Evolutionary conservation across 2,888 invertebrate genomes (phyloP).

Genomic region (Cryptophagus acutangulus): DNA sequence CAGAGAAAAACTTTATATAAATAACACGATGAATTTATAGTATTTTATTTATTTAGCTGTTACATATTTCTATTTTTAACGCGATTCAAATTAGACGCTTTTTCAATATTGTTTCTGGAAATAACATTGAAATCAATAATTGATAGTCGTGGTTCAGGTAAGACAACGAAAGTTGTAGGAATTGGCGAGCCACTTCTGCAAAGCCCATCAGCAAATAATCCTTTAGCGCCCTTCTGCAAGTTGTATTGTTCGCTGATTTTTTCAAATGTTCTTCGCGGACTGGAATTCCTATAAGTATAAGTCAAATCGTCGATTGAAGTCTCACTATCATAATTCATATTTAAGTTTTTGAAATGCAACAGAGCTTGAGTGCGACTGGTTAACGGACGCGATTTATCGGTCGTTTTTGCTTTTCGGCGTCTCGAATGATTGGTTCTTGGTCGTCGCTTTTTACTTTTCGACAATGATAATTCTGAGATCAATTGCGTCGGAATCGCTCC

Average conservation of each 20-base stretch:
- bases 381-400: constrained; percentile 46
- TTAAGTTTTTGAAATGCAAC: constrained; percentile 53
- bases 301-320: constrained; percentile 49
- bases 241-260: constrained; percentile 29
- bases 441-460: constrained; percentile 32
- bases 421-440: constrained; percentile 29
- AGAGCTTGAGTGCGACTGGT: constrained; percentile 51
- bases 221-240: constrained; percentile 21
- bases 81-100: constrained; percentile 29
- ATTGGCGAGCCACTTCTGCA: constrained; percentile 27
- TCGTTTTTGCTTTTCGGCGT: constrained; percentile 41
- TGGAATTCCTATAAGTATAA: constrained; percentile 36
- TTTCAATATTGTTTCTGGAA: constrained; percentile 44
- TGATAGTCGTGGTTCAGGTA: constrained; percentile 60
- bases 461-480: constrained; percentile 45
- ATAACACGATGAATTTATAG: too few species aligned
- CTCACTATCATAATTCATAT: constrained; percentile 53
- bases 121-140: constrained; percentile 71
- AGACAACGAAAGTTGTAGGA: constrained; percentile 43
- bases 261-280: constrained; percentile 33
- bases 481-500: constrained; percentile 59
- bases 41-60: constrained; percentile 6
- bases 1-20: too few species aligned
- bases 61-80: constrained; percentile 13
- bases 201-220: constrained; percentile 17